Percentiles rank a stretch among this genome's conserved stretches.
phyloP scores from a whole-genome alignment of 2,797 vertebrate species.

The Myiothlypis coronata region DNA sequence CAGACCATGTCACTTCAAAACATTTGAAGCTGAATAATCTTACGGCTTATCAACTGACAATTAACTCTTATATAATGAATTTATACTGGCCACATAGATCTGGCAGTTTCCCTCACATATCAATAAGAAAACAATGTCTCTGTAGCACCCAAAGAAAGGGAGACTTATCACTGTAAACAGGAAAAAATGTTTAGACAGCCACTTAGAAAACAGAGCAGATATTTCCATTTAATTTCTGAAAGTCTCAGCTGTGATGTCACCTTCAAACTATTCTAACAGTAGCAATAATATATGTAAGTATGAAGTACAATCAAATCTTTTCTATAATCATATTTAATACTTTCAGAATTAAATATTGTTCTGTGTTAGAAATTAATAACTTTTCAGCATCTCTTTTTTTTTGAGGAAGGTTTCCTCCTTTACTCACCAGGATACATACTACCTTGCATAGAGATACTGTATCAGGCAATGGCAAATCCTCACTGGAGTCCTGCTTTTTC shows the following conservation, averaged over 20 bases:
- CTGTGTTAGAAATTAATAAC: neutral
- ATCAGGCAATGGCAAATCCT: neutral
- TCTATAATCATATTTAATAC: neutral
- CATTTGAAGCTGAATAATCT: neutral
- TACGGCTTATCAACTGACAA: neutral
- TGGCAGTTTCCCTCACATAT: neutral
- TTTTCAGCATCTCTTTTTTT: neutral
- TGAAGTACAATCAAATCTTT: neutral
- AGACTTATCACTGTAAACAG: neutral
- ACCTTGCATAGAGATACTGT: neutral
- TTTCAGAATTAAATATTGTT: neutral
- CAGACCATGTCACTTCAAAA: neutral
- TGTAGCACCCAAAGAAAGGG: neutral
- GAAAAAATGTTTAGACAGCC: neutral
- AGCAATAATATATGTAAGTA: neutral
- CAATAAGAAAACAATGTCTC: neutral
- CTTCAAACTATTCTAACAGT: neutral
- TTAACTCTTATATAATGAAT: neutral
- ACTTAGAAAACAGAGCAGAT: neutral
- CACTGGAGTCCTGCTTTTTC: neutral
- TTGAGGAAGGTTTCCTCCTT: neutral
- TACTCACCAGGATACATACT: neutral
- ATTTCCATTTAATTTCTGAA: neutral
- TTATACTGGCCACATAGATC: neutral
- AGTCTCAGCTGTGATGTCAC: neutral